These are phyloP conservation scores for Anguilla rostrata DNA, from an alignment of 2,113 vertebrate genomes.

Conservation along the genomic window DNA sequence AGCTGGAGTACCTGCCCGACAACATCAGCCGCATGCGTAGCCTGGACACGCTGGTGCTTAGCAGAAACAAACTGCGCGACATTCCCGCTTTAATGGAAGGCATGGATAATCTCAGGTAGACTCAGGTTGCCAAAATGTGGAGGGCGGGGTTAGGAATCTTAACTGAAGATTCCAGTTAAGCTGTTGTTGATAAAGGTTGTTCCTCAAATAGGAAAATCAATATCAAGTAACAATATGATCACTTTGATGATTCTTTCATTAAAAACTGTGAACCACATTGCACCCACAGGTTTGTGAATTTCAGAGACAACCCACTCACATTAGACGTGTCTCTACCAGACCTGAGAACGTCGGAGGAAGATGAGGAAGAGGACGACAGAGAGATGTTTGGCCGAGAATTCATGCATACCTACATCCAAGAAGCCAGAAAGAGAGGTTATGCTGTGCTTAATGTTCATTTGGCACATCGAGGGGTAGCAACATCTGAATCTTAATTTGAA, in stretches of 20 bases:
- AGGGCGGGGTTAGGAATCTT: too few relatives aligned
- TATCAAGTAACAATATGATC: not conserved
- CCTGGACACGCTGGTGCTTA: conserved; percentile 89
- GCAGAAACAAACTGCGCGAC: conserved; percentile 79
- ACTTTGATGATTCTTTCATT: not conserved
- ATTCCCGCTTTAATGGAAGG: conserved; percentile 85
- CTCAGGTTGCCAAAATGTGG: too few relatives aligned
- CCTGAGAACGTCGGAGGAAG: conserved; percentile 24
- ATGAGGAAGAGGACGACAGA: conserved; percentile 77
- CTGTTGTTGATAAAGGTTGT: not conserved
- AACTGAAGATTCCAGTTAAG: too few relatives aligned
- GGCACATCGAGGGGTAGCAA: conserved; percentile 33
- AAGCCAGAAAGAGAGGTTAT: conserved; percentile 67
- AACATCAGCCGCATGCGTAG: conserved; percentile 78
- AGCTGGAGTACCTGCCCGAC: conserved; percentile 80
- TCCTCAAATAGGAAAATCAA: not conserved
- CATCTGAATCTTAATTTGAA: not conserved
- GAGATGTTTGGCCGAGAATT: conserved; percentile 91
- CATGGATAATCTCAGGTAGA: conserved; percentile 83
- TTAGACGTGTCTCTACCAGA: conserved; percentile 74
- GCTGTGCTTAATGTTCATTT: conserved; percentile 58
- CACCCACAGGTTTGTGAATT: conserved; percentile 89
- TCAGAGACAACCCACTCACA: conserved; percentile 89
- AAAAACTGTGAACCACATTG: not conserved
- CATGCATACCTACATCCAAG: conserved; percentile 86